These are phyloP conservation scores for Linepithema humile DNA, from an alignment of 1,140 invertebrate species.

Conservation along the genomic window DNA sequence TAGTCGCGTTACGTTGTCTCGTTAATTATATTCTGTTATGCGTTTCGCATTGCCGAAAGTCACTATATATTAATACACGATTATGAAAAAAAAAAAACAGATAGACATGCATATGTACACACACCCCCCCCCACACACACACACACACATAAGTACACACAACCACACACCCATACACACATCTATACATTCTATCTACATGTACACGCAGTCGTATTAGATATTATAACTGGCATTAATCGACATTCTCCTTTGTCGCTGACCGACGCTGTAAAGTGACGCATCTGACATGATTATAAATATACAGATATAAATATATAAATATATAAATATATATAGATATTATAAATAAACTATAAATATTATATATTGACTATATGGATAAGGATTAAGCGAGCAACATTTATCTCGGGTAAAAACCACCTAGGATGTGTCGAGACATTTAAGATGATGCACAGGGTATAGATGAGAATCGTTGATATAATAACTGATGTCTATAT, in stretches of 20 bases:
- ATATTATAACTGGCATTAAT: conserved; percentile 60
- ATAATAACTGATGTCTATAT: conserved; percentile 84
- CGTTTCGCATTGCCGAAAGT: conserved; percentile 71
- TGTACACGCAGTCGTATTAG: conserved; percentile 42
- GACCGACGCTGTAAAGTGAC: conserved; percentile 69
- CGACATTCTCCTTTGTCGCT: conserved; percentile 67
- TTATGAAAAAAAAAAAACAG: conserved; percentile 10
- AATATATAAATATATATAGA: conserved; percentile 77
- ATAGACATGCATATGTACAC: neutral
- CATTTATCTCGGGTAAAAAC: conserved; percentile 78
- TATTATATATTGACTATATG: conserved; percentile 74
- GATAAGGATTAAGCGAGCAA: conserved; percentile 79
- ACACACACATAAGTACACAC: neutral
- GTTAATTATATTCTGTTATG: conserved; percentile 78
- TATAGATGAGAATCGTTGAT: conserved; percentile 84
- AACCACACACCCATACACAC: neutral
- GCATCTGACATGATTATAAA: conserved; percentile 67
- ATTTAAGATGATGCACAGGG: conserved; percentile 84
- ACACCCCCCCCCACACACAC: neutral
- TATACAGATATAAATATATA: conserved; percentile 65
- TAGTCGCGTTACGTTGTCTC: conserved; percentile 73
- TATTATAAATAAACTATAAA: conserved; percentile 79
- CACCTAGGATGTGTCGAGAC: conserved; percentile 81
- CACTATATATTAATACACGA: conserved; percentile 61
- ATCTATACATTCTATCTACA: neutral